phyloP scores from a whole-genome alignment of 1,140 invertebrate species.

The Pollicipes pollicipes region DNA sequence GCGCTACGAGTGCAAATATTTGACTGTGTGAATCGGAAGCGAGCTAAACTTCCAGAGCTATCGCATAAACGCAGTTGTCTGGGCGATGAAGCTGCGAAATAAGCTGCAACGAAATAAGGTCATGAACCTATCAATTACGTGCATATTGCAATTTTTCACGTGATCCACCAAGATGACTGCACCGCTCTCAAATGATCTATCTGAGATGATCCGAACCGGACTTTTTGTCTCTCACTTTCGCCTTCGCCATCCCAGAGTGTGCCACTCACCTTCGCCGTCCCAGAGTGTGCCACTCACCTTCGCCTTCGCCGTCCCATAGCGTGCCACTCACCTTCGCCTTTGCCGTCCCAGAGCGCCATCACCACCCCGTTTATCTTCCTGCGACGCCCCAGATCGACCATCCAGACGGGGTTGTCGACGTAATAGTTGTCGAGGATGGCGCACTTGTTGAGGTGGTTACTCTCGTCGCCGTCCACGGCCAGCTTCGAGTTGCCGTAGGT shows the following conservation, averaged over 20 bases:
- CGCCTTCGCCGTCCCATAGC: background rate
- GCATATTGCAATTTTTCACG: no score
- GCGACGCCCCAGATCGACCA: constrained; percentile 34
- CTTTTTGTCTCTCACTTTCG: no score
- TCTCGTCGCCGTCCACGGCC: constrained; percentile 28
- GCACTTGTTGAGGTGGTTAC: constrained; percentile 29
- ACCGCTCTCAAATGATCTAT: no score
- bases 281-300: constrained; percentile 5
- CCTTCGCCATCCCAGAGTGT: no score
- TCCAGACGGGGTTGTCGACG: constrained; percentile 36
- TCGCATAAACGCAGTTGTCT: no score
- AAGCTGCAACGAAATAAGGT: no score
- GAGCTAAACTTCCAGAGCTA: no score
- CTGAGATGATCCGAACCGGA: no score
- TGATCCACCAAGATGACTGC: no score
- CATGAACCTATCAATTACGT: no score
- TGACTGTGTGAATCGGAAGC: no score
- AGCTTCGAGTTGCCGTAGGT: constrained; percentile 26
- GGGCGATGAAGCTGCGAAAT: no score
- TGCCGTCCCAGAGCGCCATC: constrained; percentile 36
- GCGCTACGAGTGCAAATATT: background rate
- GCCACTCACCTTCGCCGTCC: background rate
- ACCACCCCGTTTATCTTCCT: constrained; percentile 29
- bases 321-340: constrained; percentile 28
- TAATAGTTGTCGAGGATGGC: constrained; percentile 38